A percentile compares a stretch with the other conserved stretches of the same genome.
These are phyloP conservation scores for Smutsia temminckii DNA, from an alignment of 2,797 vertebrate species.

Conservation along the genomic window DNA sequence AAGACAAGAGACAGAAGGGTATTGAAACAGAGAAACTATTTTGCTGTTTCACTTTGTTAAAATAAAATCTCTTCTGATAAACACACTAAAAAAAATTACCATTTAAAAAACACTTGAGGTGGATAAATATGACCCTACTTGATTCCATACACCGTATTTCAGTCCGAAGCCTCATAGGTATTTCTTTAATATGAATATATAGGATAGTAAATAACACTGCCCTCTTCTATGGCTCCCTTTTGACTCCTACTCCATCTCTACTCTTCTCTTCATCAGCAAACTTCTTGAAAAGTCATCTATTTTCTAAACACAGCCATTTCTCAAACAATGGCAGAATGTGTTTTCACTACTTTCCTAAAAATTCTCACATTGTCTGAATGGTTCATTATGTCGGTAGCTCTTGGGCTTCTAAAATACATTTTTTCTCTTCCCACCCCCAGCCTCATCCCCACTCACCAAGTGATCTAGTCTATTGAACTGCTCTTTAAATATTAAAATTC, in stretches of 20 bases:
- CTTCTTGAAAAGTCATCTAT: neutral
- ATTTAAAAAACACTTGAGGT: neutral
- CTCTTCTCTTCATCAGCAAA: neutral
- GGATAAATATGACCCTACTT: neutral
- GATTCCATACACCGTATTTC: neutral
- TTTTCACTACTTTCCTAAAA: slow-evolving; percentile 28
- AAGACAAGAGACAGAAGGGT: neutral
- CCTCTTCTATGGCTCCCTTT: neutral
- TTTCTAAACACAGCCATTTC: neutral
- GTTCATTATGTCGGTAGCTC: slow-evolving; percentile 49
- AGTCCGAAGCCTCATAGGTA: neutral
- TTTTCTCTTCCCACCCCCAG: neutral
- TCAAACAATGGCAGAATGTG: neutral
- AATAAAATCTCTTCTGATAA: neutral
- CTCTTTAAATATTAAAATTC: slow-evolving; percentile 18
- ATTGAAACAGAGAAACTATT: neutral
- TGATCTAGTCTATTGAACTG: neutral
- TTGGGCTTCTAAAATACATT: slow-evolving; percentile 43
- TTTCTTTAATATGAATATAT: neutral
- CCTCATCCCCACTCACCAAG: neutral
- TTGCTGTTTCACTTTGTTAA: neutral
- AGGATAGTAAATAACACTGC: neutral
- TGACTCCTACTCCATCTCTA: neutral
- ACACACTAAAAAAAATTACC: neutral
- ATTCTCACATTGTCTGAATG: slow-evolving; percentile 56